Base-by-base conservation (phyloP, 2,797 vertebrate genomes). In the Dermochelys coriacea region DNA sequence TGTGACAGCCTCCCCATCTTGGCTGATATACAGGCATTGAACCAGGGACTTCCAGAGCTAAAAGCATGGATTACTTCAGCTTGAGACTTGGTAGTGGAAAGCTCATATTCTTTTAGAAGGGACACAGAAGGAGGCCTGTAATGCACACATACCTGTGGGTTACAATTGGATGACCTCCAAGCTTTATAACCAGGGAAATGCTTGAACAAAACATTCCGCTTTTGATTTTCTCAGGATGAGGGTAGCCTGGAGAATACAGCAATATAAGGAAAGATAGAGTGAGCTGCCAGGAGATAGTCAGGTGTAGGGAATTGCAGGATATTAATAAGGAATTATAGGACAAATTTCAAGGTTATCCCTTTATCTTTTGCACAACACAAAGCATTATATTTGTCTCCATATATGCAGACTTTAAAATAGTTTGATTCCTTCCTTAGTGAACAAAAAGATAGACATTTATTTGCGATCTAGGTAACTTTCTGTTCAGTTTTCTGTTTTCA, bases 1-100 rank as follows among this genome's bases (percentile, higher is more conserved):
- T 95, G 87, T 89, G 88, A 68, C 64, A 82, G 64, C 57, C 52
- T 41, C 64, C n/a, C 59, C 75, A 79, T 82, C 37, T 5, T 90
- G 89, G 10, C 18, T 74, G n/a, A 41, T n/a, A 29, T 16, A 31
- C 8, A 47, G 45, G 92, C 59, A 87, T 57, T 0, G 0, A 29
- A 68, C 2, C n/a, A 68, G 34, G 50, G 5, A 57, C 68, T 49
- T 52, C 88, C 89, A 82, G 4, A 86, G 78, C 49, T 50, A 85
- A 92, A 96, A 84, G 59, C 75, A 59, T 27, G 85, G 54, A 51
- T 80, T 47, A 45, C 78, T 85, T 64, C 27, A 87, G 50, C 29
- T 45, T 4, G 10, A 37, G 64, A 80, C 0, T 1, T 81, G 7
- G 10, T 34, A 3, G 14, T 3, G 12, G 15, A 16, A 27, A 75